Evolutionary conservation across 2,888 invertebrate genomes (phyloP).

Genomic region (Xestia c-nigrum): DNA sequence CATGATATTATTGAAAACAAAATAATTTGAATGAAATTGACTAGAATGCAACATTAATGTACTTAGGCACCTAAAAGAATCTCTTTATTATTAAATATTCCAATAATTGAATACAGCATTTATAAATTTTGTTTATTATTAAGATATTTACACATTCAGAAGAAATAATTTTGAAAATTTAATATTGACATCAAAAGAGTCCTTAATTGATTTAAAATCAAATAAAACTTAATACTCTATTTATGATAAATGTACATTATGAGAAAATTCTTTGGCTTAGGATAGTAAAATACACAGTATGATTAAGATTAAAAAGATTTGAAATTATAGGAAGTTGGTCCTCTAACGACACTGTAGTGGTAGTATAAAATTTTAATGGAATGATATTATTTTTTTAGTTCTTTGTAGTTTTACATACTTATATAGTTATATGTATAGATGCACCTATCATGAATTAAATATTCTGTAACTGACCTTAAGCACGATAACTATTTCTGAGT

Average conservation of each 20-base stretch:
- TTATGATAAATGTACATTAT: slow-evolving; percentile 60
- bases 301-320: slow-evolving; percentile 58
- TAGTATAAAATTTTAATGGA: slow-evolving; percentile 73
- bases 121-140: slow-evolving; percentile 53
- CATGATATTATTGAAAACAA: slow-evolving; percentile 62
- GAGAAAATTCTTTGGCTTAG: slow-evolving; percentile 72
- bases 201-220: slow-evolving; percentile 59
- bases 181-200: slow-evolving; percentile 65
- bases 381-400: slow-evolving; percentile 66
- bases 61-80: slow-evolving; percentile 76
- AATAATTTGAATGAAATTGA: slow-evolving; percentile 80
- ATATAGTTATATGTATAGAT: background rate
- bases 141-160: slow-evolving; percentile 59
- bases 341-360: slow-evolving; percentile 73
- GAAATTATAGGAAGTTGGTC: slow-evolving; percentile 77
- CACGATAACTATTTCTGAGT: slow-evolving; percentile 14
- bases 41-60: slow-evolving; percentile 81
- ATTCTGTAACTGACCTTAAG: slow-evolving; percentile 29
- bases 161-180: slow-evolving; percentile 54
- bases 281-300: slow-evolving; percentile 53
- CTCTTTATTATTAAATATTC: slow-evolving; percentile 49
- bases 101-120: slow-evolving; percentile 61
- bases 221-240: slow-evolving; percentile 59
- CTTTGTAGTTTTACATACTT: slow-evolving; percentile 29
- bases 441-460: slow-evolving; percentile 34